Percentiles rank a stretch among this genome's conserved stretches.
These are phyloP conservation scores for Orchesella flavescens DNA, from an alignment of 2,888 invertebrate species.

Conservation along the genomic window DNA sequence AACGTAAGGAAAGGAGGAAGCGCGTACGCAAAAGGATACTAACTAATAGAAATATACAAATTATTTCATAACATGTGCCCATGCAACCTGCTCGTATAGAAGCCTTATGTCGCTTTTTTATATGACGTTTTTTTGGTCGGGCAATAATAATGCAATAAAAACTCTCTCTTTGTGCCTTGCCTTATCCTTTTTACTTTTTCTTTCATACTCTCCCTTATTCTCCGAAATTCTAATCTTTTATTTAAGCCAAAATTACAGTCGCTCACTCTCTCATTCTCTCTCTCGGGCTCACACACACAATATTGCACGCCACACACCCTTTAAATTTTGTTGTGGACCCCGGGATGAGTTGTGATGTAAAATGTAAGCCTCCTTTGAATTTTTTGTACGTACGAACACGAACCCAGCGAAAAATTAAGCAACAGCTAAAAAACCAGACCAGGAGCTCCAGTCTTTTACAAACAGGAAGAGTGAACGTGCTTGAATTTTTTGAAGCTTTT, in stretches of 20 bases:
- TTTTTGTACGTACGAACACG: too few species aligned
- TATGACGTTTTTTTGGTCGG: too few species aligned
- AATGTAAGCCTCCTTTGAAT: too few species aligned
- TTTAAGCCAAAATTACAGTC: conserved; percentile 44
- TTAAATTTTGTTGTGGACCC: too few species aligned
- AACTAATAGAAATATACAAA: conserved; percentile 19
- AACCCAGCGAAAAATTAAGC: too few species aligned
- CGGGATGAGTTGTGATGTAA: too few species aligned
- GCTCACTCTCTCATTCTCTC: conserved; percentile 6
- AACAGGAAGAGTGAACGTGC: too few species aligned
- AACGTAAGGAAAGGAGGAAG: neutral
- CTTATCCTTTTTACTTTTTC: neutral
- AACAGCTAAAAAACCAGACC: too few species aligned
- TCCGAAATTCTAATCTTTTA: conserved; percentile 45
- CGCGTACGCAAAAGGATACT: neutral
- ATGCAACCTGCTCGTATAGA: neutral
- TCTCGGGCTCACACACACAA: neutral
- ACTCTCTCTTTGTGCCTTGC: conserved; percentile 11
- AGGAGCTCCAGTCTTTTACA: too few species aligned
- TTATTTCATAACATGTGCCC: neutral
- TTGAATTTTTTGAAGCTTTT: too few species aligned
- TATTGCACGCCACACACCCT: too few species aligned
- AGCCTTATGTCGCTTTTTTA: too few species aligned
- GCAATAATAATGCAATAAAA: conserved; percentile 45
- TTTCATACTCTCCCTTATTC: conserved; percentile 3